A percentile compares a stretch with the other conserved stretches of the same genome.
These are phyloP conservation scores for Laupala kohalensis DNA, from an alignment of 1,140 invertebrate species.

Conservation along the genomic window DNA sequence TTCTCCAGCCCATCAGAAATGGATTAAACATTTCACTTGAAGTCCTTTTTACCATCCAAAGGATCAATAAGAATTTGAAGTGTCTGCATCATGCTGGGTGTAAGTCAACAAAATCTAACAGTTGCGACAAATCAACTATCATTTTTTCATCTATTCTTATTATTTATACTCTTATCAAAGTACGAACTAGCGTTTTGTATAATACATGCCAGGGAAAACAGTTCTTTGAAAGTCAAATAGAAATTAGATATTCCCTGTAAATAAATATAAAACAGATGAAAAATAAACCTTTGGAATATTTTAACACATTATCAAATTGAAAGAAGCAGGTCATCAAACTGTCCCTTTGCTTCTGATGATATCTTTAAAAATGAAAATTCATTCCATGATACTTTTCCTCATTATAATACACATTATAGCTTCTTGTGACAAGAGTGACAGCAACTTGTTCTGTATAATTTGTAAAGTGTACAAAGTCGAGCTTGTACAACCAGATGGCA, in stretches of 20 bases:
- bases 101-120: not conserved
- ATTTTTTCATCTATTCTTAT: not conserved
- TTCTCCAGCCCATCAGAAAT: not conserved
- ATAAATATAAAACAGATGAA: not conserved
- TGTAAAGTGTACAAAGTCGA: conserved; percentile 56
- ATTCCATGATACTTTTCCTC: not conserved
- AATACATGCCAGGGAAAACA: not conserved
- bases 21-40: not conserved
- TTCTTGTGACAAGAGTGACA: conserved; percentile 47
- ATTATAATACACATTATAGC: not conserved
- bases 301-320: not conserved
- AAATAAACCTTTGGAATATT: not conserved
- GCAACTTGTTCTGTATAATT: conserved; percentile 65
- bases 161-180: not conserved
- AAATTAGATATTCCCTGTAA: not conserved
- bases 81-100: not conserved
- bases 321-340: not conserved
- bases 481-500: conserved; percentile 65
- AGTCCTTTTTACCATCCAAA: not conserved
- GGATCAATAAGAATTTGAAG: not conserved
- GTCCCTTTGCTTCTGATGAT: not conserved
- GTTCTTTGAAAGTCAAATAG: not conserved
- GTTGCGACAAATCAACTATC: not conserved
- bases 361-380: not conserved
- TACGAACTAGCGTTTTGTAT: not conserved